Evolutionary conservation across 2,888 invertebrate species (phyloP).

Genomic region (Atrina japonica): DNA sequence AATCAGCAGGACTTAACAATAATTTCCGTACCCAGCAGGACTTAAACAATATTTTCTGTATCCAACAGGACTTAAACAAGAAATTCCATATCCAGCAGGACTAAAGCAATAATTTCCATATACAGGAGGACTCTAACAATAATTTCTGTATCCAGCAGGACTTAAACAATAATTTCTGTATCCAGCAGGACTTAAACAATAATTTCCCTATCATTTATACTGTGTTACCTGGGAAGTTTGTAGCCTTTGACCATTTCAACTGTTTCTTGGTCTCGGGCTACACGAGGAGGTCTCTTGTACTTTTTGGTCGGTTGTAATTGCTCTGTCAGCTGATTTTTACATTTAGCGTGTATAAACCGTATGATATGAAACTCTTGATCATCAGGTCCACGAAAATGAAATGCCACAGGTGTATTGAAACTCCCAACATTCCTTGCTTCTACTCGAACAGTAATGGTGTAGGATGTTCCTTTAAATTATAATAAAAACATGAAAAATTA

Average conservation of each 20-base stretch:
- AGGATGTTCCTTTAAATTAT: constrained; percentile 52
- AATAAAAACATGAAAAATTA: background rate
- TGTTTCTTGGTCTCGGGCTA: constrained; percentile 39
- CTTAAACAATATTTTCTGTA: no score
- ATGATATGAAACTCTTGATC: constrained; percentile 55
- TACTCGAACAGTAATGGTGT: constrained; percentile 51
- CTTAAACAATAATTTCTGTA: no score
- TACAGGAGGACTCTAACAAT: no score
- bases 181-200: no score
- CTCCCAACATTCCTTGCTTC: constrained; percentile 60
- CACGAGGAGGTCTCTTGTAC: constrained; percentile 59
- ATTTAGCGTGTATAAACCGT: constrained; percentile 57
- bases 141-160: no score
- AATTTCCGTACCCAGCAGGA: no score
- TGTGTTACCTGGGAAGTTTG: constrained; percentile 56
- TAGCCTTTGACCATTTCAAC: constrained; percentile 58
- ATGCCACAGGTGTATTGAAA: constrained; percentile 63
- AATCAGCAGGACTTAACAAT: no score
- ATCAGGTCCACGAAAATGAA: constrained; percentile 49
- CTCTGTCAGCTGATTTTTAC: constrained; percentile 55
- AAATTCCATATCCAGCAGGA: no score
- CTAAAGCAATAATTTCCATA: no score
- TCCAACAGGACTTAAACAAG: no score
- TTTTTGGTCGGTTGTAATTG: constrained; percentile 55
- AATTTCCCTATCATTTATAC: no score